These are phyloP conservation scores for Corythucha ciliata DNA, from an alignment of 2,888 invertebrate species.

Conservation along the genomic window DNA sequence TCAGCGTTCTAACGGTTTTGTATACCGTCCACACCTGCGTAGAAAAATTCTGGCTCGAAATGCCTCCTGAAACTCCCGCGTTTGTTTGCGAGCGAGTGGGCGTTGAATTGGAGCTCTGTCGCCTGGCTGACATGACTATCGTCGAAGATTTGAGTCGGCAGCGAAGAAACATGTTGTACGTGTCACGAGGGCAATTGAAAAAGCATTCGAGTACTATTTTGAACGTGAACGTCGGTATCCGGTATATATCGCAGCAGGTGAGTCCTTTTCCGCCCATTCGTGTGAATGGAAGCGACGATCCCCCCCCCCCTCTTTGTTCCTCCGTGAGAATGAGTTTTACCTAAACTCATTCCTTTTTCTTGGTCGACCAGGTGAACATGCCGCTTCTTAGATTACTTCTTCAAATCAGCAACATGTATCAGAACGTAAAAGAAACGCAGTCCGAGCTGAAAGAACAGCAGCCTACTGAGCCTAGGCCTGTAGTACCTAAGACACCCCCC, in stretches of 20 bases:
- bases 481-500: conserved; percentile 31
- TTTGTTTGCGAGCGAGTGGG: conserved; percentile 87
- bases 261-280: conserved; percentile 7
- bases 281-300: not conserved
- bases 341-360: conserved; percentile 1
- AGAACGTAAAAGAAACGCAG: conserved; percentile 91
- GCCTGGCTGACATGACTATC: conserved; percentile 80
- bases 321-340: not conserved
- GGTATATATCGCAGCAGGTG: conserved; percentile 86
- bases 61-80: conserved; percentile 68
- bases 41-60: conserved; percentile 48
- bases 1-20: not conserved
- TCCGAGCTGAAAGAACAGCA: conserved; percentile 71
- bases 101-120: conserved; percentile 78
- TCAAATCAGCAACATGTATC: conserved; percentile 96
- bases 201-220: conserved; percentile 86
- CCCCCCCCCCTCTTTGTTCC: not conserved
- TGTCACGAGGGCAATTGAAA: conserved; percentile 76
- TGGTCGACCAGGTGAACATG: conserved; percentile 88
- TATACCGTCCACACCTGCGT: conserved; percentile 1
- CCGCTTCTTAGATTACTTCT: conserved; percentile 81
- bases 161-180: conserved; percentile 73
- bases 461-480: conserved; percentile 31
- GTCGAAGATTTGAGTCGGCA: conserved; percentile 64
- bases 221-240: conserved; percentile 78